Evolutionary conservation across 2,797 vertebrate genomes (phyloP).

Genomic region (Channa striata): DNA sequence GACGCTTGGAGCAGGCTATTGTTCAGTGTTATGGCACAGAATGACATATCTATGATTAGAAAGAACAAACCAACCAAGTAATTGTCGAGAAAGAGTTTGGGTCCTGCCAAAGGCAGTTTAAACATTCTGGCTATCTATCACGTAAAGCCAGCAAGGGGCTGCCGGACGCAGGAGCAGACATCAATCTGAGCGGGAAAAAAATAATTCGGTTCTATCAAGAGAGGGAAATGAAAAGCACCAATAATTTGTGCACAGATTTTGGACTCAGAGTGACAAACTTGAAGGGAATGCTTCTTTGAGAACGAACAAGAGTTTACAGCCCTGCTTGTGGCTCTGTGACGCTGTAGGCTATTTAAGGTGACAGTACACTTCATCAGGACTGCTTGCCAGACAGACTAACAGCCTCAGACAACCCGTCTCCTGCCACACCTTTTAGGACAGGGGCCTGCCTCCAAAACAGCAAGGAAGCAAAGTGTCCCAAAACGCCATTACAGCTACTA

Average conservation of each 20-base stretch:
- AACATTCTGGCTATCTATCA: slow-evolving; percentile 61
- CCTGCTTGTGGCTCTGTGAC: neutral
- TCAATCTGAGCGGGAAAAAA: slow-evolving; percentile 44
- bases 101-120: slow-evolving; percentile 58
- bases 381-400: neutral
- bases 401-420: neutral
- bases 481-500: neutral
- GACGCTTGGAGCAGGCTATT: slow-evolving; percentile 55
- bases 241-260: slow-evolving; percentile 5
- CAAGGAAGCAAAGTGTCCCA: neutral
- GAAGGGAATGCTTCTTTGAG: neutral
- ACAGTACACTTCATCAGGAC: neutral
- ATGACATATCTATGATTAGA: slow-evolving; percentile 73
- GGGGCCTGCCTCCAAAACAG: too few relatives aligned
- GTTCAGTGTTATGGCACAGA: slow-evolving; percentile 64
- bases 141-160: slow-evolving; percentile 41
- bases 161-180: slow-evolving; percentile 46
- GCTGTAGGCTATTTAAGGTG: neutral
- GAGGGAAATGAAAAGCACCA: slow-evolving; percentile 24
- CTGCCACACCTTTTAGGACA: neutral
- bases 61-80: slow-evolving; percentile 69
- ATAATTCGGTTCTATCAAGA: slow-evolving; percentile 1
- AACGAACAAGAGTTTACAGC: neutral
- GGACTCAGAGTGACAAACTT: neutral
- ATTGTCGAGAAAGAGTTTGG: slow-evolving; percentile 66